Conservation (phyloP, 2,113 vertebrate genomes). For the Rhea pennata region DNA sequence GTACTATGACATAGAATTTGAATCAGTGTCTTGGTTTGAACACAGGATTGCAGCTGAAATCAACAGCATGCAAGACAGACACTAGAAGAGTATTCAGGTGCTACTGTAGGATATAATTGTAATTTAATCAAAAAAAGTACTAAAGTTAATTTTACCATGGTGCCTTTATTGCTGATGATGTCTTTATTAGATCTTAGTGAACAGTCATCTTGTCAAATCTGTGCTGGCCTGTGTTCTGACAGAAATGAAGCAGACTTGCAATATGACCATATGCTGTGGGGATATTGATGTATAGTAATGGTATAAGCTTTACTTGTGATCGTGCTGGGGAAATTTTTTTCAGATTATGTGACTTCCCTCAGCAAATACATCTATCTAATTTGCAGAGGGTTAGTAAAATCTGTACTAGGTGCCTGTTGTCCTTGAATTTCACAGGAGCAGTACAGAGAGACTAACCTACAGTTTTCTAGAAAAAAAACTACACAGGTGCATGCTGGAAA, state of each 20-base stretch:
- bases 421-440: not conserved
- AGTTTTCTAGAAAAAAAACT: not conserved
- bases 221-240: not conserved
- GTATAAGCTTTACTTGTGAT: not conserved
- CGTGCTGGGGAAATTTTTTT: not conserved
- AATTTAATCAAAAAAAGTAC: not conserved
- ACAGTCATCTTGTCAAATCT: not conserved
- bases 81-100: not conserved
- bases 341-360: not conserved
- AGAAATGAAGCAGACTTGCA: not conserved
- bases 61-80: not conserved
- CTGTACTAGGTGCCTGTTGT: not conserved
- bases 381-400: not conserved
- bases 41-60: not conserved
- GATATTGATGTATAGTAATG: not conserved
- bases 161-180: not conserved
- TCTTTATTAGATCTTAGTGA: not conserved
- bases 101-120: rapidly evolving
- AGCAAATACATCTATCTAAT: not conserved
- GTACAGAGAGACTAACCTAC: not conserved
- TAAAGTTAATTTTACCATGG: not conserved
- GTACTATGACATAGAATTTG: not conserved
- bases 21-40: not conserved
- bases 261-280: not conserved
- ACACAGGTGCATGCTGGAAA: not conserved